Conservation (phyloP, 2,888 invertebrate species). For the Drosophila cognata region DNA sequence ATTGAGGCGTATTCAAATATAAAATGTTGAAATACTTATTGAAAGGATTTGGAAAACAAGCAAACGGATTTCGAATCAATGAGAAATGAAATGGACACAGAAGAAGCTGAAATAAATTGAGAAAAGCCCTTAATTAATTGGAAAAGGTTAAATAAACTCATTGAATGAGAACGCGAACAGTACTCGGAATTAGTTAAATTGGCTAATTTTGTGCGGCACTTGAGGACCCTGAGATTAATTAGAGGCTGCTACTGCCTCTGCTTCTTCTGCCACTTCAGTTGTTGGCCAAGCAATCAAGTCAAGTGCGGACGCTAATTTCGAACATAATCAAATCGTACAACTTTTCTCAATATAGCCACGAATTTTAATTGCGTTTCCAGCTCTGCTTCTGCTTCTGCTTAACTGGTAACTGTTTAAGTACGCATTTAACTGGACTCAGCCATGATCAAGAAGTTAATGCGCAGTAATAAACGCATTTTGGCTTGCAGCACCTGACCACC, state of each 20-base stretch:
- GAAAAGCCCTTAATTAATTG: background rate
- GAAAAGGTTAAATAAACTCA: background rate
- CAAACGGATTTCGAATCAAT: background rate
- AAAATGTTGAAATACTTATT: background rate
- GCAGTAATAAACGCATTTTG: slow-evolving; percentile 24
- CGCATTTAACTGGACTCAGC: slow-evolving; percentile 14
- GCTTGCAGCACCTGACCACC: slow-evolving; percentile 14
- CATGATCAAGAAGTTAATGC: slow-evolving; percentile 22
- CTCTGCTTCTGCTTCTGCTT: background rate
- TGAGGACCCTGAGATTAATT: slow-evolving; percentile 19
- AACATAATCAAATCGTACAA: slow-evolving; percentile 15
- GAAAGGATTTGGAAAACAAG: background rate
- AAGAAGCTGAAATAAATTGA: background rate
- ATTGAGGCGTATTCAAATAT: background rate
- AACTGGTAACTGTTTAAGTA: slow-evolving; percentile 15
- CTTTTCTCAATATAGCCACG: background rate
- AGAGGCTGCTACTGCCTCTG: background rate
- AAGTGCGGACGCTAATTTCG: slow-evolving; percentile 47
- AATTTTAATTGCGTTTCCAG: slow-evolving; percentile 5
- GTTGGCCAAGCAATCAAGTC: slow-evolving; percentile 45
- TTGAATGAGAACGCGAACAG: background rate
- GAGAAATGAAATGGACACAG: background rate
- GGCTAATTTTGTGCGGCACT: slow-evolving; percentile 5
- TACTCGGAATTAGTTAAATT: background rate
- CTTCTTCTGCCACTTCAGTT: background rate